phyloP scores from a whole-genome alignment of 2,113 vertebrate species.

The Pardalotus punctatus region DNA sequence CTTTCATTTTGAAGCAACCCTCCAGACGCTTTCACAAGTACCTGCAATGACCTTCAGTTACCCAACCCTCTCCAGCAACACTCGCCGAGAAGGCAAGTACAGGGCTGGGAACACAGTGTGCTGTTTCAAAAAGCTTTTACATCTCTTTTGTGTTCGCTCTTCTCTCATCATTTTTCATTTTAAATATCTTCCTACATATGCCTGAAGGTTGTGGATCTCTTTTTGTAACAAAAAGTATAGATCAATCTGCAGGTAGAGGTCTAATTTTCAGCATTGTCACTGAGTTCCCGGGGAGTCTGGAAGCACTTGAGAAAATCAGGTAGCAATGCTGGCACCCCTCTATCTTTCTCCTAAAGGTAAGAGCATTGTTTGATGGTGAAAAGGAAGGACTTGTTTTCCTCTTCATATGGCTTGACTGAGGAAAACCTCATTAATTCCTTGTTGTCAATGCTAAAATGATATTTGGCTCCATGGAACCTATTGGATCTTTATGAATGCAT shows the following conservation, averaged over 20 bases:
- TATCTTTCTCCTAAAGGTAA: not conserved
- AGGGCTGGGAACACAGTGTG: not conserved
- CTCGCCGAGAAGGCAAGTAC: not conserved
- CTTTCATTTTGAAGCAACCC: constrained; percentile 29
- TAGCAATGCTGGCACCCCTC: not conserved
- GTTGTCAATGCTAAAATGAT: not conserved
- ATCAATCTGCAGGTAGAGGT: not conserved
- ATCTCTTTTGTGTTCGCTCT: not conserved
- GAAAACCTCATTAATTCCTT: not conserved
- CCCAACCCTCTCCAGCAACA: not conserved
- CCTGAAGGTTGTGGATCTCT: not conserved
- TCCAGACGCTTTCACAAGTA: not conserved
- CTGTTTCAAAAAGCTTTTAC: constrained; percentile 45
- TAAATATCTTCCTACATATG: not conserved
- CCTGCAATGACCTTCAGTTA: constrained; percentile 41
- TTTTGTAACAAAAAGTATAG: not conserved
- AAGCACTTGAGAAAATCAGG: not conserved
- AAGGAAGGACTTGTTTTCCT: not conserved
- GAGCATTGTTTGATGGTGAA: not conserved
- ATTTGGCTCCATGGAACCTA: not conserved
- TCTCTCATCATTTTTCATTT: constrained; percentile 32
- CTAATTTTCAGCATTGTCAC: not conserved
- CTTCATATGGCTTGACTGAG: not conserved
- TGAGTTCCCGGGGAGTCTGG: not conserved
- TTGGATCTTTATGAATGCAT: not conserved